Evolutionary conservation across 2,888 invertebrate species (phyloP), one percentile per base, ranked within the genome.

Genomic region (Clepsis dumicolana): DNA sequence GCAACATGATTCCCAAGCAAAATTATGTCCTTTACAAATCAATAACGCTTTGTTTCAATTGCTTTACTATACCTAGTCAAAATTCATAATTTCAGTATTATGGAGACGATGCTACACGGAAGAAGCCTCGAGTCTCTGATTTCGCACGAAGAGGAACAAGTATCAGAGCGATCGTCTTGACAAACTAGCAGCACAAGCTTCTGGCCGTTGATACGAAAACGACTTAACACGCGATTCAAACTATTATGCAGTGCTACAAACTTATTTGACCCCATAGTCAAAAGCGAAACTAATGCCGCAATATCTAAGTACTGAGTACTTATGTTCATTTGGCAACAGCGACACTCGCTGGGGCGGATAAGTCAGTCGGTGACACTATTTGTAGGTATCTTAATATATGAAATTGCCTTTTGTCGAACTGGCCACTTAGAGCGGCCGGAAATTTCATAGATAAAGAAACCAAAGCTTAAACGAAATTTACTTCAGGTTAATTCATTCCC

Each of bases 101-200:
- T 88, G 82, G 89, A 90, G 48, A 59, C 87, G 7, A 72, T 87
- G 74, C 73, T 90, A 16, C 84, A 80, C 70, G 87, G 89, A 0
- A 74, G 75, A 48, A 82, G 77, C 16, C 69, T 90, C 21, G 88
- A 90, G 67, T 71, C 76, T 0, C 67, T 80, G 1, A 67, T 77
- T 8, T 80, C 83, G 12, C 71, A 80, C 53, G 80, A 84, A 4
- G 80, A 82, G 60, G 70, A 71, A 50, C 52, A 66, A 48, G 75
- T 76, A 60, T 68, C 75, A n/a, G 67, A 70, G n/a, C 16, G 14
- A 14, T 53, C 63, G 48, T 70, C 69, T 7, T 71, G 62, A 70
- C 41, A 16, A 25, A 25, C 25, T 52, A 52, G 7, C 52, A 21
- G 25, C 4, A 21, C 8, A 18, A 0, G 18, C 5, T 50, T 50